phyloP scores from a whole-genome alignment of 1,140 invertebrate genomes.

The Macrobrachium rosenbergii region DNA sequence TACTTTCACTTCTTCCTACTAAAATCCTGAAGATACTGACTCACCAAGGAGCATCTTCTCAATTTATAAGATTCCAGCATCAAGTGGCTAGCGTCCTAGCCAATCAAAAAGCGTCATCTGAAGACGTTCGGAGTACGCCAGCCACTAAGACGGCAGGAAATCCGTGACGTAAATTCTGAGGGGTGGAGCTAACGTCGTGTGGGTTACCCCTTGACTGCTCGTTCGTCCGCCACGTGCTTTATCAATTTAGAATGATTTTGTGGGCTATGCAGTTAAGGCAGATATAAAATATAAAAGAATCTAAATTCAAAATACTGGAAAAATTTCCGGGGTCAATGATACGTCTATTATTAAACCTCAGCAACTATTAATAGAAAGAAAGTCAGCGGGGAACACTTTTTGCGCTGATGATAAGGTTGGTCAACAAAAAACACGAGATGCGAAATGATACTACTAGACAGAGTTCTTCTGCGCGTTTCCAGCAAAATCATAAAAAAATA shows the following conservation, averaged over 20 bases:
- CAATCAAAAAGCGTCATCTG: background rate
- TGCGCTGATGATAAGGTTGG: no score
- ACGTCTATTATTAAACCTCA: no score
- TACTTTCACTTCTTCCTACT: background rate
- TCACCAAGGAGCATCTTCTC: background rate
- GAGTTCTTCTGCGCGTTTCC: no score
- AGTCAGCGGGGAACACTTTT: no score
- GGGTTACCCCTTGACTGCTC: conserved; percentile 33
- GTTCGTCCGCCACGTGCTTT: conserved; percentile 49
- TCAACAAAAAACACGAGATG: no score
- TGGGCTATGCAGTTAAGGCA: no score
- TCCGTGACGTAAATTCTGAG: background rate
- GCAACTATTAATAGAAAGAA: no score
- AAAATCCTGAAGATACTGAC: conserved; percentile 33
- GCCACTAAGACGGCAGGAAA: conserved; percentile 8
- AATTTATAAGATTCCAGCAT: conserved; percentile 46
- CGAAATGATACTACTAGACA: no score
- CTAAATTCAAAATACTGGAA: no score
- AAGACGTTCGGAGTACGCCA: conserved; percentile 1
- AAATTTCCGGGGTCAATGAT: no score
- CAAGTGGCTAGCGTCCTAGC: conserved; percentile 8
- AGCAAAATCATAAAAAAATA: no score
- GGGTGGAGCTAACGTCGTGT: conserved; percentile 44
- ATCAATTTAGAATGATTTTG: background rate
- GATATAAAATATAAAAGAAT: no score